Percentiles rank a stretch among this genome's conserved stretches.
Conservation (phyloP, 2,113 vertebrate genomes). For the Gymnarchus niloticus region DNA sequence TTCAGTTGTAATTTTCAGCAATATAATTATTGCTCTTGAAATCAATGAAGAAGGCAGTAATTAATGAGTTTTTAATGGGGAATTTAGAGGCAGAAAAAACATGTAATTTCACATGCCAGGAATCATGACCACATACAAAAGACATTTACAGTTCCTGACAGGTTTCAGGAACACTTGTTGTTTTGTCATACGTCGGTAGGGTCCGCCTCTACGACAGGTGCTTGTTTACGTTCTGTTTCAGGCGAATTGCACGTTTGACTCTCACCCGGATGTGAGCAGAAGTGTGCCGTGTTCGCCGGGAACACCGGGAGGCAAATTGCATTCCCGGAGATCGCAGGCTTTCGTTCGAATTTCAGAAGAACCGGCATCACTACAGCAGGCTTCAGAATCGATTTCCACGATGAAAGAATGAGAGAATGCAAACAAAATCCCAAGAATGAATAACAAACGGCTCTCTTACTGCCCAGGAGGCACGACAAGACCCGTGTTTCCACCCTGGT, state of each 20-base stretch:
- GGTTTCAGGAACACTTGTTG: background rate
- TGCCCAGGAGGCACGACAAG: slow-evolving; percentile 10
- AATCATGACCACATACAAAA: background rate
- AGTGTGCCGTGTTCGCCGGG: background rate
- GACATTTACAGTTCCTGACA: background rate
- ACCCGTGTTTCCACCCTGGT: slow-evolving; percentile 20
- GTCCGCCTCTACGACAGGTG: background rate
- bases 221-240: background rate
- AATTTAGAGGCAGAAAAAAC: background rate
- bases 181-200: background rate
- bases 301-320: background rate
- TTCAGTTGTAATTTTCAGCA: background rate
- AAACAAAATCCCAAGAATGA: slow-evolving; percentile 8
- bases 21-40: background rate
- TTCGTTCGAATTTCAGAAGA: no score
- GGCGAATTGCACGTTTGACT: background rate
- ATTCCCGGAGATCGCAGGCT: background rate
- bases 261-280: background rate
- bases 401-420: background rate
- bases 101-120: no score
- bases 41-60: background rate
- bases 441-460: background rate
- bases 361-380: background rate
- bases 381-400: background rate
- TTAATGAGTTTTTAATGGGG: background rate